A percentile compares a stretch with the other conserved stretches of the same genome.
Conservation (phyloP, 2,888 invertebrate species). For the Hoplodrina blanda region DNA sequence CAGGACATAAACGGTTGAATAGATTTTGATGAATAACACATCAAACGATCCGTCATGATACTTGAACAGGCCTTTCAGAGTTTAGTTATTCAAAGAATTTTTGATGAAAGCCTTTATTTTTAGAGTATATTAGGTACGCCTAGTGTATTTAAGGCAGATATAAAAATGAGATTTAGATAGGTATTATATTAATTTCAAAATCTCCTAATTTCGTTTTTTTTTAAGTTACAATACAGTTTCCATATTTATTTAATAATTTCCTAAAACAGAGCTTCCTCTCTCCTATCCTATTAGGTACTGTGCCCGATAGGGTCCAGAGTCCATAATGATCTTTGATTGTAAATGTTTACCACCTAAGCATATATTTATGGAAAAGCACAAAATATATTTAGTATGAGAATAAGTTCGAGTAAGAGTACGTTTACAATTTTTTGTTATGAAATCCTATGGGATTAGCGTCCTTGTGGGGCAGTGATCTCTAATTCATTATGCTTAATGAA, state of each 20-base stretch:
- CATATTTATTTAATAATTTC: too few species aligned
- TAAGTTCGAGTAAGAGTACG: not conserved
- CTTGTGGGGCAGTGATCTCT: not conserved
- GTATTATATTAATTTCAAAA: too few species aligned
- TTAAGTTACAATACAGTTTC: too few species aligned
- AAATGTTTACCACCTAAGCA: too few species aligned
- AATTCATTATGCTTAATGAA: not conserved
- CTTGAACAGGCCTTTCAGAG: slow-evolving; percentile 8
- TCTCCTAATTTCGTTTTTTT: too few species aligned
- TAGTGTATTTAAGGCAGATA: not conserved
- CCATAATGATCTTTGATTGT: too few species aligned
- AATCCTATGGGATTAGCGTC: not conserved
- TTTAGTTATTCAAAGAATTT: not conserved
- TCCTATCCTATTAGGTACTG: too few species aligned
- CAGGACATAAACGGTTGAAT: slow-evolving; percentile 34
- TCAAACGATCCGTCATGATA: slow-evolving; percentile 32
- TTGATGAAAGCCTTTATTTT: slow-evolving; percentile 20
- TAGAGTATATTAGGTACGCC: not conserved
- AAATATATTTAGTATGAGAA: not conserved
- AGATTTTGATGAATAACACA: slow-evolving; percentile 37
- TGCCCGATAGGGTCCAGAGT: too few species aligned
- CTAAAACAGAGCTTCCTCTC: too few species aligned
- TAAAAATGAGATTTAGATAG: too few species aligned
- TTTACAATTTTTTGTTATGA: not conserved
- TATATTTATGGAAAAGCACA: too few species aligned